Conservation (phyloP, 2,113 vertebrate species). For the Semnornis frantzii region DNA sequence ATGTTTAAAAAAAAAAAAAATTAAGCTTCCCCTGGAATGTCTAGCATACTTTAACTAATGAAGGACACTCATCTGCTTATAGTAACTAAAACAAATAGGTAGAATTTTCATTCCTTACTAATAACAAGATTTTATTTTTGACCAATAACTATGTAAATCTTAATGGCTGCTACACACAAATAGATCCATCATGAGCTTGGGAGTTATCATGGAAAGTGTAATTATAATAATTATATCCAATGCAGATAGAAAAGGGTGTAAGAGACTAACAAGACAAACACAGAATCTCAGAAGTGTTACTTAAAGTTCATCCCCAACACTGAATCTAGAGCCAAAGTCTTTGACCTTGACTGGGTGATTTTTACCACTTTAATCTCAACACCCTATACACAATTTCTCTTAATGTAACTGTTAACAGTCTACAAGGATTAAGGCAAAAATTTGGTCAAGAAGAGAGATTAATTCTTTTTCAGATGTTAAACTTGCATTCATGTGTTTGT, state of each 20-base stretch:
- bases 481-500: not conserved
- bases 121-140: constrained; percentile 26
- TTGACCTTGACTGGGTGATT: not conserved
- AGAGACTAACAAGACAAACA: not conserved
- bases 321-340: not conserved
- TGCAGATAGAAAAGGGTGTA: not conserved
- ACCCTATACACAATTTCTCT: not conserved
- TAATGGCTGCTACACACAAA: not conserved
- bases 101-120: constrained; percentile 5
- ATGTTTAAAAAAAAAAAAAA: not conserved
- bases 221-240: constrained; percentile 17
- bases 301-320: not conserved
- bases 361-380: not conserved
- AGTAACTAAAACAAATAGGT: not conserved
- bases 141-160: not conserved
- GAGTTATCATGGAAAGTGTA: constrained; percentile 18
- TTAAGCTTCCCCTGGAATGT: not conserved
- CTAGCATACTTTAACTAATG: not conserved
- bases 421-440: too few species aligned
- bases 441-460: not conserved
- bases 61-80: not conserved
- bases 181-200: not conserved
- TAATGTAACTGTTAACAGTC: not conserved
- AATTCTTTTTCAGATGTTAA: not conserved
- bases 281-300: not conserved